These are phyloP conservation scores for Ameiurus melas DNA, from an alignment of 2,113 vertebrate species.

Conservation along the genomic window DNA sequence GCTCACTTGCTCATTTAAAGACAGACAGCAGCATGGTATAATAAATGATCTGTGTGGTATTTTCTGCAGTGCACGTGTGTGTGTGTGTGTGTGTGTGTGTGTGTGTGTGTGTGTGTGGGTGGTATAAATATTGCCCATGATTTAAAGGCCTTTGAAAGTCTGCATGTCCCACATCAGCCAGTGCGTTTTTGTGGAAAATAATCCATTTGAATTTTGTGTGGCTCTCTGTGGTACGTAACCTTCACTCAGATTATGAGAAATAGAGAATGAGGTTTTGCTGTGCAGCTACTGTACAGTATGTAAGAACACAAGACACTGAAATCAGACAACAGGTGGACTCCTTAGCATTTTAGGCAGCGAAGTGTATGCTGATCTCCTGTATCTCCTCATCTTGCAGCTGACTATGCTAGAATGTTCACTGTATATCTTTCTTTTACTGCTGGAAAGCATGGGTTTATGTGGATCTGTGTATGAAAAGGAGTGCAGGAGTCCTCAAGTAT, in stretches of 20 bases:
- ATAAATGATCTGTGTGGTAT: too few relatives aligned
- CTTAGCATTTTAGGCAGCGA: background rate
- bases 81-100: background rate
- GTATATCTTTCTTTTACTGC: constrained; percentile 7
- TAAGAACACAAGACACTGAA: constrained; percentile 18
- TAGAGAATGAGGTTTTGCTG: constrained; percentile 26
- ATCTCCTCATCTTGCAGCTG: background rate
- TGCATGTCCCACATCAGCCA: background rate
- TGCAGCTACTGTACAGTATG: background rate
- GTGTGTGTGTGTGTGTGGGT: background rate
- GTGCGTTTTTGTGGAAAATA: background rate
- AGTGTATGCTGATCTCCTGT: constrained; percentile 22
- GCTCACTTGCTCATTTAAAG: too few relatives aligned
- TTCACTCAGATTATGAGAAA: constrained; percentile 22
- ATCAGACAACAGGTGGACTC: constrained; percentile 23
- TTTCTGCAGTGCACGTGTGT: background rate
- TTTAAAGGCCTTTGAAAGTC: constrained; percentile 11
- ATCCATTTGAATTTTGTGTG: constrained; percentile 1
- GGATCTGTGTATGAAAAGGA: background rate
- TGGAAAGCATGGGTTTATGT: constrained; percentile 4
- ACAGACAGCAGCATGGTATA: too few relatives aligned
- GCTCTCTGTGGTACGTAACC: constrained; percentile 3
- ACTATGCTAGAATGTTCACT: constrained; percentile 18
- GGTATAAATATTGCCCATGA: background rate
- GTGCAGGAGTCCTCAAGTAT: constrained; percentile 16